Evolutionary conservation across 2,888 invertebrate species (phyloP).

Genomic region (Macaria notata): DNA sequence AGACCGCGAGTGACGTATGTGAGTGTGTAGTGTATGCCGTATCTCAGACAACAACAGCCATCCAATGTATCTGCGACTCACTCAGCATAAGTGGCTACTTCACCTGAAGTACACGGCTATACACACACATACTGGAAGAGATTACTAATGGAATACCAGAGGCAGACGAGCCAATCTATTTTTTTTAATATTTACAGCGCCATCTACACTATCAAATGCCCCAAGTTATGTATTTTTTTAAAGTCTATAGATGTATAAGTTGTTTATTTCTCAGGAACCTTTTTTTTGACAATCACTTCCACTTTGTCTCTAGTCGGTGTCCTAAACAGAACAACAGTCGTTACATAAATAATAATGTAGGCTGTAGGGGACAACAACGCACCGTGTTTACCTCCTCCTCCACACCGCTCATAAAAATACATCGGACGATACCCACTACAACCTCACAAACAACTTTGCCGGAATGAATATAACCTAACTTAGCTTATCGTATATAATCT

Average conservation of each 20-base stretch:
- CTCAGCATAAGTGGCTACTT: constrained; percentile 73
- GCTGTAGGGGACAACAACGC: constrained; percentile 55
- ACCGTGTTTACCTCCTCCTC: constrained; percentile 70
- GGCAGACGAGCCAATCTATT: too few species aligned
- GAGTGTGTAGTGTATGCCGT: too few species aligned
- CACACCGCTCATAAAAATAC: constrained; percentile 50
- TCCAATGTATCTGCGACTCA: constrained; percentile 47
- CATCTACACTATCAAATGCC: too few species aligned
- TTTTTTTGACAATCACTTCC: constrained; percentile 30
- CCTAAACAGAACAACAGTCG: constrained; percentile 67
- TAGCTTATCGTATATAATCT: too few species aligned
- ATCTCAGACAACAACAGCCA: constrained; percentile 31
- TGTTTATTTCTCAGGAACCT: too few species aligned
- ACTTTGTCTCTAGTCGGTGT: constrained; percentile 29
- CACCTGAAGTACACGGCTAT: constrained; percentile 48
- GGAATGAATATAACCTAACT: neutral
- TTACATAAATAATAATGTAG: constrained; percentile 76
- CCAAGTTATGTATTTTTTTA: too few species aligned
- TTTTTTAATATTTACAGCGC: too few species aligned
- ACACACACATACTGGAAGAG: constrained; percentile 5
- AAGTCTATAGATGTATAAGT: too few species aligned
- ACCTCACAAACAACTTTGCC: constrained; percentile 11
- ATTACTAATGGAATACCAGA: neutral
- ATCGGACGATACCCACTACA: constrained; percentile 49
- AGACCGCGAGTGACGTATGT: too few species aligned